Evolutionary conservation across 2,113 vertebrate species (phyloP).

Genomic region (Orycteropus afer): DNA sequence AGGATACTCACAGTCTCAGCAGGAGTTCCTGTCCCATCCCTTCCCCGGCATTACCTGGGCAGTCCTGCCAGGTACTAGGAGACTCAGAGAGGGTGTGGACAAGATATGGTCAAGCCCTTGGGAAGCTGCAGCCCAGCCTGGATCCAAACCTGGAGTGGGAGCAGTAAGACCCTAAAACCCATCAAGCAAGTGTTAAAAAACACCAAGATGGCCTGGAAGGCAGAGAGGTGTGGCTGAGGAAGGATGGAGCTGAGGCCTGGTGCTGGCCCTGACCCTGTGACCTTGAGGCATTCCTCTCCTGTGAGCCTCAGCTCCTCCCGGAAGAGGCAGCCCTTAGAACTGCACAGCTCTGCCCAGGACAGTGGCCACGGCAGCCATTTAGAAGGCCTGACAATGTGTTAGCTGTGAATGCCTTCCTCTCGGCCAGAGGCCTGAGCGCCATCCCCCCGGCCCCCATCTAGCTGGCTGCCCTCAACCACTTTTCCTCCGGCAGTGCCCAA

Average conservation of each 20-base stretch:
- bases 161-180: not conserved
- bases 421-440: not conserved
- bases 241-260: too few species aligned
- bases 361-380: not conserved
- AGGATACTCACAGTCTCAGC: too few species aligned
- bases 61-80: not conserved
- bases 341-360: not conserved
- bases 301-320: not conserved
- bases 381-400: not conserved
- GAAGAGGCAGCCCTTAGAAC: not conserved
- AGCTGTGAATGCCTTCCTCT: not conserved
- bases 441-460: too few species aligned
- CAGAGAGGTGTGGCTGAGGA: not conserved
- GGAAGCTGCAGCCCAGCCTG: not conserved
- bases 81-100: not conserved
- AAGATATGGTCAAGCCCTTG: not conserved
- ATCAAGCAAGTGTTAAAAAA: not conserved
- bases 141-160: too few species aligned
- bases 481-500: constrained; percentile 88
- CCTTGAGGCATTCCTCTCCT: not conserved
- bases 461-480: rapidly evolving
- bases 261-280: not conserved
- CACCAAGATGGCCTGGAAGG: not conserved
- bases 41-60: not conserved
- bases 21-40: not conserved